phyloP scores from a whole-genome alignment of 2,113 vertebrate species.

The Echinops telfairi region DNA sequence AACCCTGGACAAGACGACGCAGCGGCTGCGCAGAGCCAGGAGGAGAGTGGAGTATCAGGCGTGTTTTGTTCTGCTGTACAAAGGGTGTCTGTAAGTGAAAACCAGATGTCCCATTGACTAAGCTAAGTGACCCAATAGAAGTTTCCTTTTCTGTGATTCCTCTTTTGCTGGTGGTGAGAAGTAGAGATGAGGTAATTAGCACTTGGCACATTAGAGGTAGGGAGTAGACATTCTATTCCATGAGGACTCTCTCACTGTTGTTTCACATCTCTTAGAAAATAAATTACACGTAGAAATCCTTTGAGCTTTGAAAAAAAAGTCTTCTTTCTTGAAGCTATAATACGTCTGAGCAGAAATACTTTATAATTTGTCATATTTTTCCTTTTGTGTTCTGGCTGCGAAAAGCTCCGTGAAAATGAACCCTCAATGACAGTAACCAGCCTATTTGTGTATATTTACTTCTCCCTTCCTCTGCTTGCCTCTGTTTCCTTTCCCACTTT shows the following conservation, averaged over 20 bases:
- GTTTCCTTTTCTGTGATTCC: background rate
- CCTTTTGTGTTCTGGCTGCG: background rate
- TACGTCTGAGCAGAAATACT: conserved; percentile 28
- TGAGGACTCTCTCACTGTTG: background rate
- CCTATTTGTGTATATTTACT: background rate
- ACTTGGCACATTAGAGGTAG: background rate
- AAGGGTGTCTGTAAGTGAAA: no score
- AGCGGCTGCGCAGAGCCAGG: no score
- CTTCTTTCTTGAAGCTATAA: background rate
- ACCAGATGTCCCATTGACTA: background rate
- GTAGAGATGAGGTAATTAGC: no score
- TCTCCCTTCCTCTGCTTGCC: background rate
- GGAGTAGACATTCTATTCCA: background rate
- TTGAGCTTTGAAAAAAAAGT: conserved; percentile 14
- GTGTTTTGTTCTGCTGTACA: no score
- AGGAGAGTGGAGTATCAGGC: no score
- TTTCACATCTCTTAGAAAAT: background rate
- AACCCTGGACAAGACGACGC: no score
- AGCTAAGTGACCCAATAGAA: background rate
- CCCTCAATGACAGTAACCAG: background rate
- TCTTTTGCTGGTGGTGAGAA: background rate
- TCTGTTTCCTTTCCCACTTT: background rate
- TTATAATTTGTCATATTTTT: background rate
- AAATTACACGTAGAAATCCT: background rate
- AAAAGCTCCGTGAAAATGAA: background rate